Percentiles rank a stretch among this genome's conserved stretches.
These are phyloP conservation scores for Atlantisia rogersi DNA, from an alignment of 2,113 vertebrate genomes.

Conservation along the genomic window DNA sequence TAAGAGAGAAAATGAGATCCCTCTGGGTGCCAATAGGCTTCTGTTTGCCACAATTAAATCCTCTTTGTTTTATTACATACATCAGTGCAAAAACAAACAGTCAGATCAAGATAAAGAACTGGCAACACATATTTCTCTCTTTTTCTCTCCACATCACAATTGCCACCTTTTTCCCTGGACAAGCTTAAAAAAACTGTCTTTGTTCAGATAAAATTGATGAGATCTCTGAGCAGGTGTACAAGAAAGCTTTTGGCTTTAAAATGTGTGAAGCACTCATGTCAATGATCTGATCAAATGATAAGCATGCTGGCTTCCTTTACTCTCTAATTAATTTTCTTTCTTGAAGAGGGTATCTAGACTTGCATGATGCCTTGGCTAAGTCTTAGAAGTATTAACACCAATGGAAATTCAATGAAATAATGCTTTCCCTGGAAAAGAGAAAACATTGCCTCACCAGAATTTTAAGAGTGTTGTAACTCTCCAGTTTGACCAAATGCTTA, in stretches of 20 bases:
- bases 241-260: constrained; percentile 69
- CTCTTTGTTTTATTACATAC: constrained; percentile 84
- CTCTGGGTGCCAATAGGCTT: constrained; percentile 75
- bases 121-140: constrained; percentile 67
- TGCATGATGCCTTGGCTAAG: constrained; percentile 1
- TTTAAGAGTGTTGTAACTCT: not conserved
- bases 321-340: constrained; percentile 75
- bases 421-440: not conserved
- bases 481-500: constrained; percentile 15
- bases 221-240: constrained; percentile 75
- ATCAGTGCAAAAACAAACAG: constrained; percentile 81
- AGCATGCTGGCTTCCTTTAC: constrained; percentile 70
- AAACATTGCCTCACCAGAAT: not conserved
- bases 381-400: constrained; percentile 23
- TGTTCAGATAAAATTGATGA: constrained; percentile 77
- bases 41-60: constrained; percentile 82
- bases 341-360: constrained; percentile 64
- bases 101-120: constrained; percentile 77
- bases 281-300: constrained; percentile 77
- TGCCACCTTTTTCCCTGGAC: constrained; percentile 67
- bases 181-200: constrained; percentile 67
- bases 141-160: constrained; percentile 50
- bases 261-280: constrained; percentile 78
- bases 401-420: constrained; percentile 9
- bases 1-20: constrained; percentile 80